Base-by-base conservation (phyloP, 2,888 invertebrate species). In the Buathra laborator region DNA sequence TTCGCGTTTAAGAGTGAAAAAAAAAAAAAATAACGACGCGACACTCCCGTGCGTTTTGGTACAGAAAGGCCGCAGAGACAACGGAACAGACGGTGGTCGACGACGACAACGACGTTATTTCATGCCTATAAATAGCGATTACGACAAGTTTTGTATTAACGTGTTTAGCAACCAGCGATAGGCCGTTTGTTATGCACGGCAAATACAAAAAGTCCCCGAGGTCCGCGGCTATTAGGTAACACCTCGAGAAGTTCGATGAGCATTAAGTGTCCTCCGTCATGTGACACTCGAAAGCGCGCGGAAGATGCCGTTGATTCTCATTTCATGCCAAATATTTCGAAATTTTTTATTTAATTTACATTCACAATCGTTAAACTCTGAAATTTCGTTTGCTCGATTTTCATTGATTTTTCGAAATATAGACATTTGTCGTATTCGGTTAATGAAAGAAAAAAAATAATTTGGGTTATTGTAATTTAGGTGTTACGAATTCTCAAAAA, bases 111-210 rank as follows among this genome's bases (percentile, higher is more conserved):
- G 74, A 46, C 56, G 80, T 85, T 89, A 88, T 90, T 90, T 90
- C 90, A 89, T 82, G 86, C 86, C 90, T 92, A 92, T 91, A 91
- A 92, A 92, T 92, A 92, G 91, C 86, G 76, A 89, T 91, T 92
- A 92, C 92, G 89, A 85, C 79, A 76, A 89, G 86, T 62, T 90
- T 88, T 87, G 76, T 82, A 43, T 86, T 81, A 85, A 84, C 83
- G 64, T 72, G 77, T 76, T 84, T 79, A 79, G 77, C 76, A 86
- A 75, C 44, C 59, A 44, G 43, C 53, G 76, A 84, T 71, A 46
- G 74, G 81, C 53, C 51, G 68, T 59, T 64, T 37, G 29, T 67
- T 79, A 51, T 75, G 66, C 64, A 81, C 51, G 75, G 59, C 56
- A 66, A 77, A 83, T 71, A 74, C 81, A 43, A 68, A 75, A 71